Evolutionary conservation across 2,888 invertebrate genomes (phyloP).

Genomic region (Sphinx pinastri): DNA sequence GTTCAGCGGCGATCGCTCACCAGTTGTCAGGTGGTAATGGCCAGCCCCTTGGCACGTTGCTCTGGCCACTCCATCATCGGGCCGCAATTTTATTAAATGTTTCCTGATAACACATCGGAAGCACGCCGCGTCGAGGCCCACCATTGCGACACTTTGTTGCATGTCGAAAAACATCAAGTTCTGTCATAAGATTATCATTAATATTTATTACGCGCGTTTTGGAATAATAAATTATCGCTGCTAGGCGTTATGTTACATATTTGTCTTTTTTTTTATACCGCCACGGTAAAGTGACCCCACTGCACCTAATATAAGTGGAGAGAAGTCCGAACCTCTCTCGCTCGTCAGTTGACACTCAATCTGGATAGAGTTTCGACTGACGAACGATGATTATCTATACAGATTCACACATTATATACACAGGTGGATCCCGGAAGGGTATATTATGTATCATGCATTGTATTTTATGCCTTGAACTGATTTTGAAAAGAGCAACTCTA

Average conservation of each 20-base stretch:
- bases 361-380: no score
- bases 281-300: no score
- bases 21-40: slow-evolving; percentile 77
- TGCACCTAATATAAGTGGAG: no score
- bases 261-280: no score
- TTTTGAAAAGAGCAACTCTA: no score
- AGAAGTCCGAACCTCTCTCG: no score
- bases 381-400: no score
- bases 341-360: no score
- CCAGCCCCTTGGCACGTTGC: slow-evolving; percentile 58
- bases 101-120: slow-evolving; percentile 56
- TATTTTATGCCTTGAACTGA: no score
- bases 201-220: not conserved
- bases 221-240: not conserved
- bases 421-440: no score
- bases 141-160: slow-evolving; percentile 68
- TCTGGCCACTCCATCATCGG: slow-evolving; percentile 72
- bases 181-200: slow-evolving; percentile 11
- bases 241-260: not conserved
- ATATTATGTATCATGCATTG: no score
- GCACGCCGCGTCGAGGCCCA: slow-evolving; percentile 47
- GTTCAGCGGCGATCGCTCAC: slow-evolving; percentile 71
- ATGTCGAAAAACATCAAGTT: slow-evolving; percentile 52
- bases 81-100: slow-evolving; percentile 71
- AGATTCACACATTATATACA: no score